Evolutionary conservation across 2,888 invertebrate species (phyloP).

Genomic region (Gryllus longicercus): DNA sequence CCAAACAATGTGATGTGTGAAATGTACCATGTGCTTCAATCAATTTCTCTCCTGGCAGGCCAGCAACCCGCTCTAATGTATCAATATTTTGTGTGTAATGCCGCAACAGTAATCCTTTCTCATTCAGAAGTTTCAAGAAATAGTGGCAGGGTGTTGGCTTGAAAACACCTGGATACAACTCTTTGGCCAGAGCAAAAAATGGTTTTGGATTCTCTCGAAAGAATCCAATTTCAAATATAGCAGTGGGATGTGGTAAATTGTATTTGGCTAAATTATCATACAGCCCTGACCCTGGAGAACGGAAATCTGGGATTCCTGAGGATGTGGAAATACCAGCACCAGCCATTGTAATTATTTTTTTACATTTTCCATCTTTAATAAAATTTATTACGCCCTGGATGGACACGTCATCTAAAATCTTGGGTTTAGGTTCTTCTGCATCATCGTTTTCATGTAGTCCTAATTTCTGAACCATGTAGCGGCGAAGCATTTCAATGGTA

Average conservation of each 20-base stretch:
- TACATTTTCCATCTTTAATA: conserved; percentile 71
- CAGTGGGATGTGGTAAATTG: conserved; percentile 84
- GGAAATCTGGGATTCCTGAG: conserved; percentile 94
- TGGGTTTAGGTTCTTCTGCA: conserved; percentile 41
- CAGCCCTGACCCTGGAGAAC: conserved; percentile 86
- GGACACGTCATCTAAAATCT: conserved; percentile 66
- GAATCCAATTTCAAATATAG: conserved; percentile 87
- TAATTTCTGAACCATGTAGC: conserved; percentile 63
- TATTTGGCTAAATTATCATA: conserved; percentile 90
- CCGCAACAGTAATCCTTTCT: conserved; percentile 64
- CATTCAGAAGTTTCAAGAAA: conserved; percentile 78
- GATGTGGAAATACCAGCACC: conserved; percentile 97
- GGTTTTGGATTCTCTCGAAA: conserved; percentile 87
- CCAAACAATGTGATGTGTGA: conserved; percentile 78
- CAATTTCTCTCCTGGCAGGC: conserved; percentile 75
- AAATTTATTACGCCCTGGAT: conserved; percentile 76
- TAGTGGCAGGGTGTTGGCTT: conserved; percentile 89
- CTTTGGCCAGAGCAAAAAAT: conserved; percentile 86
- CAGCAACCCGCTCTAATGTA: conserved; percentile 82
- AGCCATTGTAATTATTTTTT: conserved; percentile 87
- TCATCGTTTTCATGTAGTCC: conserved; percentile 53
- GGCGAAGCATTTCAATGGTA: conserved; percentile 61
- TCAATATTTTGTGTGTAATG: conserved; percentile 79
- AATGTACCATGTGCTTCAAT: conserved; percentile 96
- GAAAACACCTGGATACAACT: conserved; percentile 81